Base-by-base conservation (phyloP, 1,140 invertebrate genomes). In the Nautilus pompilius region DNA sequence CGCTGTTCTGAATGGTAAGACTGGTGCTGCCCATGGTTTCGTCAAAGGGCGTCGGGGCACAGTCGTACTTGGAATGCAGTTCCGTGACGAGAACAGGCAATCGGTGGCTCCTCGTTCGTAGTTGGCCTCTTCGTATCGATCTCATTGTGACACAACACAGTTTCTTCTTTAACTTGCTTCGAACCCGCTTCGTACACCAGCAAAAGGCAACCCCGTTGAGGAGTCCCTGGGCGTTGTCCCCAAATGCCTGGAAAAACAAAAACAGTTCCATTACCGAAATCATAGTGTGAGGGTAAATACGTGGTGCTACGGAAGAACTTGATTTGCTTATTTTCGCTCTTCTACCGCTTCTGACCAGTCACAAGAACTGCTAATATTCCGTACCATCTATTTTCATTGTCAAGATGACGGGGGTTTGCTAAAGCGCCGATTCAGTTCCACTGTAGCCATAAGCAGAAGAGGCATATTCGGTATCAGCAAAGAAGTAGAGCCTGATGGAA, bases 191-290 rank as follows among this genome's bases (percentile, higher is more conserved):
- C 3, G 69, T 69, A n/a, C 65, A 57, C 10, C 69, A 15, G 53
- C 66, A 72, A 51, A 76, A 70, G 20, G 73, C 62, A 10, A 73
- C 46, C 3, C 34, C 67, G 60, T 76, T 76, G 36, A 60, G 65
- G 2, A 76, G 51, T 10, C 71, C 72, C 30, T 74, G 72, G 17
- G 63, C 48, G 41, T 74, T 71, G 55, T 76, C 71, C 2, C 72
- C 69, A 13, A 73, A 46, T 15, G 63, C 74, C 74, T 76, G 66
- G 5, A 62, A 61, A 51, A 55, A 10, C 55, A 60, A 41, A 29
- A 15, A 32, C n/a, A n/a, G n/a, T n/a, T n/a, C n/a, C n/a, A n/a
- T n/a, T n/a, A n/a, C n/a, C n/a, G n/a, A n/a, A n/a, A n/a, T n/a
- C n/a, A n/a, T n/a, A n/a, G n/a, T n/a, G n/a, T n/a, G n/a, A n/a